Percentiles rank a stretch among this genome's conserved stretches.
Conservation (phyloP, 2,888 invertebrate species). For the Cerastis rubricosa region DNA sequence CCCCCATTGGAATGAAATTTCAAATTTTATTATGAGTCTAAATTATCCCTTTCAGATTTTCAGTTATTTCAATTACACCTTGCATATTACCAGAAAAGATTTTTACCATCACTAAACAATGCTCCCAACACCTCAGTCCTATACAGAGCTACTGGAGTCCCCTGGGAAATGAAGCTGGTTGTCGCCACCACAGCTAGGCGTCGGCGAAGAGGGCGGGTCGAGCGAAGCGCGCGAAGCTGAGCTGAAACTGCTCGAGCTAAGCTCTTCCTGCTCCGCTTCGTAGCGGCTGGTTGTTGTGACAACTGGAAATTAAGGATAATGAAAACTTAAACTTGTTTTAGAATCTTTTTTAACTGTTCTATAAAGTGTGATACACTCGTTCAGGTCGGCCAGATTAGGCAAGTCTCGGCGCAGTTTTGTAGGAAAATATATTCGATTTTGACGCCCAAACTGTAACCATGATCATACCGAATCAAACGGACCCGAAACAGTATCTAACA, state of each 20-base stretch:
- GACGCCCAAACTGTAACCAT: background rate
- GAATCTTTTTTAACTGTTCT: background rate
- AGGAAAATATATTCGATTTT: background rate
- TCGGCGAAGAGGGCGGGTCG: slow-evolving; percentile 93
- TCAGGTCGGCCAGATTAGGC: background rate
- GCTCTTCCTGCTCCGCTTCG: slow-evolving; percentile 93
- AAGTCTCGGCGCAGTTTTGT: background rate
- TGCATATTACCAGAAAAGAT: background rate
- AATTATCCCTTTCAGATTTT: background rate
- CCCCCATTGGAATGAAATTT: background rate
- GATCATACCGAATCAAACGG: background rate
- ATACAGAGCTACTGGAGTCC: slow-evolving; percentile 93
- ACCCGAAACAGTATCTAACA: background rate
- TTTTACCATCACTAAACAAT: slow-evolving; percentile 33
- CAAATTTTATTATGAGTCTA: background rate
- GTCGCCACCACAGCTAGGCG: slow-evolving; percentile 94
- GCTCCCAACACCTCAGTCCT: slow-evolving; percentile 12
- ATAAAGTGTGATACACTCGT: background rate
- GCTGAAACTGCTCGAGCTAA: slow-evolving; percentile 96
- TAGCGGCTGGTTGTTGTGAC: slow-evolving; percentile 89
- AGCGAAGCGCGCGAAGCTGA: slow-evolving; percentile 95
- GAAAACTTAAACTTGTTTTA: background rate
- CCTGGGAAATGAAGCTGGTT: slow-evolving; percentile 95
- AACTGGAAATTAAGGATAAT: slow-evolving; percentile 71
- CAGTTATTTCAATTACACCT: background rate